A percentile compares a stretch with the other conserved stretches of the same genome.
Evolutionary conservation across 2,888 invertebrate genomes (phyloP).

Genomic region (Gymnoscelis rufifasciata): DNA sequence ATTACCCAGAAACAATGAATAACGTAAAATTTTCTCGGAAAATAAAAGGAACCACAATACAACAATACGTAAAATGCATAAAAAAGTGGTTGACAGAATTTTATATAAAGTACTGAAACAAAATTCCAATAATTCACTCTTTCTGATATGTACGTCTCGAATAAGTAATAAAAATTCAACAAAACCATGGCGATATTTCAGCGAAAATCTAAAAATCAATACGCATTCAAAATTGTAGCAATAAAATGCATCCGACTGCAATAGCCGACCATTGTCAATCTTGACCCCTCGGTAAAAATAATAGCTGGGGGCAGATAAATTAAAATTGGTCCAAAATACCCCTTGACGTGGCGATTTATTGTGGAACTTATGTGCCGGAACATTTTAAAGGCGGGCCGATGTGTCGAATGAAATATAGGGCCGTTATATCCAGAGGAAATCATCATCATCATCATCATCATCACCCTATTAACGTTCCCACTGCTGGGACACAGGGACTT

Average conservation of each 20-base stretch:
- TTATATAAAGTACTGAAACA: too few species aligned
- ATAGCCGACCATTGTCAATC: conserved; percentile 52
- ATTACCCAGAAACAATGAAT: too few species aligned
- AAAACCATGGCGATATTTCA: not conserved
- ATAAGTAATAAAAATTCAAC: too few species aligned
- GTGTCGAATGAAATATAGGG: conserved; percentile 22
- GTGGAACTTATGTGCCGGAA: conserved; percentile 39
- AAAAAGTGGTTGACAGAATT: too few species aligned
- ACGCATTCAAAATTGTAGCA: conserved; percentile 50
- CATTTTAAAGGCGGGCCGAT: conserved; percentile 41
- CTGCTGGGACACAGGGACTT: too few species aligned
- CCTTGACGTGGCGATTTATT: conserved; percentile 62
- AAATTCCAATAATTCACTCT: too few species aligned
- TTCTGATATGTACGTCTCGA: too few species aligned
- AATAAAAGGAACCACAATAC: too few species aligned
- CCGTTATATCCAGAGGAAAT: conserved; percentile 13
- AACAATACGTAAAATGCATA: too few species aligned
- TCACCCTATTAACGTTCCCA: too few species aligned
- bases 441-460: conserved; percentile 5
- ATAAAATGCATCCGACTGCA: conserved; percentile 68
- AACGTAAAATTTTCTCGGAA: too few species aligned
- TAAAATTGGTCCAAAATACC: conserved; percentile 77
- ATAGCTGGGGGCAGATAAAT: conserved; percentile 75
- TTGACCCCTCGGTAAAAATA: conserved; percentile 76
- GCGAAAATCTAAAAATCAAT: not conserved